Conservation (phyloP, 2,888 invertebrate genomes). For the Agriotes lineatus region DNA sequence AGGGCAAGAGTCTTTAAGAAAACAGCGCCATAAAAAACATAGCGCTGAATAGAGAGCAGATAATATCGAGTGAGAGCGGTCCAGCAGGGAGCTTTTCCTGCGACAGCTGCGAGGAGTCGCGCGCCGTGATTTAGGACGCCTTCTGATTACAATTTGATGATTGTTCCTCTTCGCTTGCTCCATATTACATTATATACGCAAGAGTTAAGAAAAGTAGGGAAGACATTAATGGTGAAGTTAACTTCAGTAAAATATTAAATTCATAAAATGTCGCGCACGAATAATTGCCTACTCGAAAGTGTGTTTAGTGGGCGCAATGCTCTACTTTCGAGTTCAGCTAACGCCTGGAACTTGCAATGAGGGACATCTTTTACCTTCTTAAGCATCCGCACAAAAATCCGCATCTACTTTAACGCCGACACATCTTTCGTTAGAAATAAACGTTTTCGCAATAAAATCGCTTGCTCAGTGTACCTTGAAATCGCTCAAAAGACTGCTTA, state of each 20-base stretch:
- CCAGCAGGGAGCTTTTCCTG: slow-evolving; percentile 52
- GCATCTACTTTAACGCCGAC: too few species aligned
- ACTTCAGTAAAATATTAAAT: slow-evolving; percentile 62
- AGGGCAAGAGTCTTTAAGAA: slow-evolving; percentile 36
- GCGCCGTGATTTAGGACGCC: slow-evolving; percentile 64
- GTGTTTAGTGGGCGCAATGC: slow-evolving; percentile 25
- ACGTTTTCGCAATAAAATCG: too few species aligned
- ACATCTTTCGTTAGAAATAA: too few species aligned
- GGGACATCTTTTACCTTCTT: background rate
- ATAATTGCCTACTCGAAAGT: slow-evolving; percentile 23
- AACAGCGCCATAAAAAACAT: slow-evolving; percentile 40
- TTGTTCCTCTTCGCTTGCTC: slow-evolving; percentile 62
- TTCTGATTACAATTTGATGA: slow-evolving; percentile 67
- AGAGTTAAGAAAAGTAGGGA: slow-evolving; percentile 61
- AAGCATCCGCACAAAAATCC: background rate
- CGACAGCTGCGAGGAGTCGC: slow-evolving; percentile 61
- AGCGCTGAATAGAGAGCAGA: slow-evolving; percentile 51
- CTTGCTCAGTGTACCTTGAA: too few species aligned
- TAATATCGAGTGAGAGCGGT: slow-evolving; percentile 55
- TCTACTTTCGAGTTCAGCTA: slow-evolving; percentile 1
- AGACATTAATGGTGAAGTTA: slow-evolving; percentile 62
- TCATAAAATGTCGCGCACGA: slow-evolving; percentile 50
- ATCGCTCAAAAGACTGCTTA: too few species aligned
- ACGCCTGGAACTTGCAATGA: background rate
- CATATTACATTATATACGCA: slow-evolving; percentile 60